Evolutionary conservation across 2,888 invertebrate species (phyloP).

Genomic region (Eumerus sabulonum): DNA sequence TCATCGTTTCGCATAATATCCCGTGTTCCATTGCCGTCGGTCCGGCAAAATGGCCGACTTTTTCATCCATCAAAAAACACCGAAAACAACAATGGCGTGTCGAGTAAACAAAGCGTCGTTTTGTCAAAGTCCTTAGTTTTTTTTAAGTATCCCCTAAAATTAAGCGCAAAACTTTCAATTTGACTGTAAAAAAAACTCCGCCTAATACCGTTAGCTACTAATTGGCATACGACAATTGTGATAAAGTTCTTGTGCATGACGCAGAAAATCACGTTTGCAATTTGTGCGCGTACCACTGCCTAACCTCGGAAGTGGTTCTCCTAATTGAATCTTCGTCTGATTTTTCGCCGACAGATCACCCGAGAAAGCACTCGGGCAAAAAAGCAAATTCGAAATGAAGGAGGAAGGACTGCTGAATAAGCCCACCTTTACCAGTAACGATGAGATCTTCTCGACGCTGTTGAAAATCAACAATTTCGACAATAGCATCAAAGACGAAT

Average conservation of each 20-base stretch:
- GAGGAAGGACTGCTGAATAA: slow-evolving; percentile 52
- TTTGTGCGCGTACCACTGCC: slow-evolving; percentile 60
- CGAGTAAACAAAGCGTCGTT: slow-evolving; percentile 77
- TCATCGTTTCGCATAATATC: slow-evolving; percentile 30
- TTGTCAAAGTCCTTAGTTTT: slow-evolving; percentile 74
- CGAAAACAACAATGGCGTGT: slow-evolving; percentile 73
- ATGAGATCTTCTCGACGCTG: slow-evolving; percentile 77
- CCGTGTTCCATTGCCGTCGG: slow-evolving; percentile 19
- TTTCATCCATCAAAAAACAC: slow-evolving; percentile 66
- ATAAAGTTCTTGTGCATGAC: slow-evolving; percentile 26
- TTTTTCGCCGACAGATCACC: slow-evolving; percentile 24
- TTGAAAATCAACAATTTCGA: slow-evolving; percentile 77
- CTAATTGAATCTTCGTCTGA: slow-evolving; percentile 25
- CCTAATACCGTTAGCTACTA: slow-evolving; percentile 55
- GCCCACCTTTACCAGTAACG: slow-evolving; percentile 70
- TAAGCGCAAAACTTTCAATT: slow-evolving; percentile 59
- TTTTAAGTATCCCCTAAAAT: slow-evolving; percentile 59
- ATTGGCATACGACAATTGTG: slow-evolving; percentile 26
- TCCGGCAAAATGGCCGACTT: slow-evolving; percentile 52
- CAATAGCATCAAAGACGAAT: slow-evolving; percentile 78
- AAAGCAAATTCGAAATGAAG: slow-evolving; percentile 52
- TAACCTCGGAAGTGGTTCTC: slow-evolving; percentile 36
- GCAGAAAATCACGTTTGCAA: slow-evolving; percentile 31
- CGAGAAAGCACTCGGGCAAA: slow-evolving; percentile 10
- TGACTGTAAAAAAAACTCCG: slow-evolving; percentile 70